A percentile compares a stretch with the other conserved stretches of the same genome.
Evolutionary conservation across 2,888 invertebrate genomes (phyloP).

Genomic region (Erynnis tages): DNA sequence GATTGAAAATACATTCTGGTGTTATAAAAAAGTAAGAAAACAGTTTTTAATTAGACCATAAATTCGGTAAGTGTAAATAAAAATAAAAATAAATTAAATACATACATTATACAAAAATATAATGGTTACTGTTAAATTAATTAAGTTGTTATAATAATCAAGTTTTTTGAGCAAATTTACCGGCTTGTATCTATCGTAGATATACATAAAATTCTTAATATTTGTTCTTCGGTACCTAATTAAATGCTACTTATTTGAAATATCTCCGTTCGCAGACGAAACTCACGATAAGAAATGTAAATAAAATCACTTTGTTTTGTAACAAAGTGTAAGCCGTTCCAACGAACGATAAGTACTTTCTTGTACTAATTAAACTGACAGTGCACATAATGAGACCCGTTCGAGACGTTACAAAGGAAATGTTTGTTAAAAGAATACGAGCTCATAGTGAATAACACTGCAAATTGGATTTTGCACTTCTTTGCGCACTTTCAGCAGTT

Average conservation of each 20-base stretch:
- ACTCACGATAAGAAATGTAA: conserved; percentile 22
- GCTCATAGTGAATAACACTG: conserved; percentile 59
- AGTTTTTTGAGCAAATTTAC: too few species aligned
- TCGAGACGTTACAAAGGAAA: conserved; percentile 44
- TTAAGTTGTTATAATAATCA: too few species aligned
- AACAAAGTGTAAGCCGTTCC: conserved; percentile 46
- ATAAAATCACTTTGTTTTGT: conserved; percentile 24
- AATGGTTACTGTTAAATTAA: too few species aligned
- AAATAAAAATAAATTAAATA: too few species aligned
- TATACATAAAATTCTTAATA: too few species aligned
- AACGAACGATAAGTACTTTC: conserved; percentile 63
- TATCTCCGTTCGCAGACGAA: conserved; percentile 5
- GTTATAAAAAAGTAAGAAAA: too few species aligned
- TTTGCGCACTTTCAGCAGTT: conserved; percentile 40
- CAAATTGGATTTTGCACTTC: conserved; percentile 57
- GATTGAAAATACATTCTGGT: too few species aligned
- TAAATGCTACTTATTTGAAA: background rate
- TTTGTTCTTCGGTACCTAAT: background rate
- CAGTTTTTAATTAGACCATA: too few species aligned
- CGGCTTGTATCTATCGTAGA: too few species aligned
- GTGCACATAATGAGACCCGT: conserved; percentile 42
- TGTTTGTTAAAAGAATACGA: conserved; percentile 40
- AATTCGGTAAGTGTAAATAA: too few species aligned
- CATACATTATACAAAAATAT: too few species aligned
- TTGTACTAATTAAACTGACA: conserved; percentile 72